phyloP scores from a whole-genome alignment of 2,113 vertebrate species.

The Halichoerus grypus region DNA sequence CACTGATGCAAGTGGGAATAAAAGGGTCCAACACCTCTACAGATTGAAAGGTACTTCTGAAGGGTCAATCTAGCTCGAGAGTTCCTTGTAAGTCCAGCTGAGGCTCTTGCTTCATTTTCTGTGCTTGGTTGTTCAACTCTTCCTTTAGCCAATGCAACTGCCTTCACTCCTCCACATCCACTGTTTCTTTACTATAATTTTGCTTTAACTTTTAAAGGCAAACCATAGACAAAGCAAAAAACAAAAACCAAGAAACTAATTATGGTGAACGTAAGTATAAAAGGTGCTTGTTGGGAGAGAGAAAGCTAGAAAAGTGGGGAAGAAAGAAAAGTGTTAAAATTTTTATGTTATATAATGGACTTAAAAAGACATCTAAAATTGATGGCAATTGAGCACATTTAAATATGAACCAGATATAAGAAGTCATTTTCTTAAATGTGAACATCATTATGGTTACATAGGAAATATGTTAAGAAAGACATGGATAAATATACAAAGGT shows the following conservation, averaged over 20 bases:
- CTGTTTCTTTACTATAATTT: neutral
- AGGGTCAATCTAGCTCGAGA: rapidly evolving
- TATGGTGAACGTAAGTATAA: neutral
- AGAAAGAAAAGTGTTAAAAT: neutral
- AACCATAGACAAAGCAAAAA: neutral
- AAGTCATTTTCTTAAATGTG: neutral
- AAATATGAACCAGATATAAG: neutral
- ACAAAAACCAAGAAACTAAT: neutral
- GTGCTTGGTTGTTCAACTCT: neutral
- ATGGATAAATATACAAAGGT: neutral
- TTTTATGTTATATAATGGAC: neutral
- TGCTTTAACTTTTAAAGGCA: neutral
- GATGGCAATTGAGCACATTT: neutral
- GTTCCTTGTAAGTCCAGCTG: too few relatives aligned
- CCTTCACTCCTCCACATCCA: rapidly evolving
- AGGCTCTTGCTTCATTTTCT: neutral
- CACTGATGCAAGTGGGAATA: rapidly evolving
- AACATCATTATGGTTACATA: neutral
- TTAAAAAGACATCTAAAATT: neutral
- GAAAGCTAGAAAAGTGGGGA: neutral
- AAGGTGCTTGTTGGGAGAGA: neutral
- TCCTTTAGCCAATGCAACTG: neutral
- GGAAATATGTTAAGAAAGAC: neutral
- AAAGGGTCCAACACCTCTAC: rapidly evolving
- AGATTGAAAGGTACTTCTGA: rapidly evolving